phyloP scores from a whole-genome alignment of 2,797 vertebrate genomes.

The Protosalanx chinensis region DNA sequence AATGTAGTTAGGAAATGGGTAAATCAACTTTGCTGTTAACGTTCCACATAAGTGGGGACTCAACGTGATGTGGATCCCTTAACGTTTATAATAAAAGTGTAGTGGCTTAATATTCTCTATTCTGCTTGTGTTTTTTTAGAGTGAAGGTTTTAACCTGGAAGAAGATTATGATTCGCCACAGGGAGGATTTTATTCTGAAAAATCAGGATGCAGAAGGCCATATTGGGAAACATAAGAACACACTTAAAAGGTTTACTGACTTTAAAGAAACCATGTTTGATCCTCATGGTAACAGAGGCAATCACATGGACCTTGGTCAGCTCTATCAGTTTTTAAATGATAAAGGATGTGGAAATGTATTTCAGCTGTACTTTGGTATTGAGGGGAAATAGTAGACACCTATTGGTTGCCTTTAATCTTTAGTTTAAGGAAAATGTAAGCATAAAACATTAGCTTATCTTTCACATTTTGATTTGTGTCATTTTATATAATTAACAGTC shows the following conservation, averaged over 20 bases:
- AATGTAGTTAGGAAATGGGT: too few species aligned
- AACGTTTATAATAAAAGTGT: background rate
- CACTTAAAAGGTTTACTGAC: slow-evolving; percentile 79
- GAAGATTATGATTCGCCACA: slow-evolving; percentile 93
- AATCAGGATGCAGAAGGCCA: slow-evolving; percentile 37
- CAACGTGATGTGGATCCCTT: background rate
- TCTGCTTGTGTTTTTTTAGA: slow-evolving; percentile 67
- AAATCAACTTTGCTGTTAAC: too few species aligned
- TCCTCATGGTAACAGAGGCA: slow-evolving; percentile 84
- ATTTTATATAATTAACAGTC: too few species aligned
- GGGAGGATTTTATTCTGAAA: slow-evolving; percentile 85
- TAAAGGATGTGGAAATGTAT: slow-evolving; percentile 84
- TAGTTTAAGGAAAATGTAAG: too few species aligned
- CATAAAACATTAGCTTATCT: too few species aligned
- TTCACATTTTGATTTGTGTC: too few species aligned
- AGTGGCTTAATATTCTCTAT: slow-evolving; percentile 8
- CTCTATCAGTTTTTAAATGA: slow-evolving; percentile 89
- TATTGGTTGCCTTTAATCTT: too few species aligned
- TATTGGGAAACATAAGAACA: slow-evolving; percentile 53
- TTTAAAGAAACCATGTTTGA: slow-evolving; percentile 91
- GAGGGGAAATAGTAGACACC: slow-evolving; percentile 64
- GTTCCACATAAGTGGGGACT: background rate
- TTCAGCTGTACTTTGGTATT: slow-evolving; percentile 81
- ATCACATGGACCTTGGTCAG: slow-evolving; percentile 96
- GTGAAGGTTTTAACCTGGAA: slow-evolving; percentile 93